Conservation (phyloP, 2,113 vertebrate species). For the Prochilodus magdalenae region DNA sequence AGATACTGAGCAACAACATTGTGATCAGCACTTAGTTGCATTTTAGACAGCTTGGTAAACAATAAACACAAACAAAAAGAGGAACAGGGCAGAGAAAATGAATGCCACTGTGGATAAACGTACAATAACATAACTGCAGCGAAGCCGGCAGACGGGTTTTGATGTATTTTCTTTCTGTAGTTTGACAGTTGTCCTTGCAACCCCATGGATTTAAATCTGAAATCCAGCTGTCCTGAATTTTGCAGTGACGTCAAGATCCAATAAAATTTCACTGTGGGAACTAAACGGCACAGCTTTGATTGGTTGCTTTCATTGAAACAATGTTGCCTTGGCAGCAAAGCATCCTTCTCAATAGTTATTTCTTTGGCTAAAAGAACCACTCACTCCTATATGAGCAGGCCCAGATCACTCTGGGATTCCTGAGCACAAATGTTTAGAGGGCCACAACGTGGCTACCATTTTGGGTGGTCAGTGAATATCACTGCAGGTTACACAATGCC, state of each 20-base stretch:
- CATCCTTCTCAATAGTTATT: slow-evolving; percentile 1
- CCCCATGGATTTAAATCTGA: not conserved
- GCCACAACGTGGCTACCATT: too few species aligned
- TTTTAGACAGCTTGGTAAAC: not conserved
- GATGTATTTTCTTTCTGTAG: not conserved
- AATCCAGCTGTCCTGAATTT: not conserved
- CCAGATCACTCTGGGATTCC: too few species aligned
- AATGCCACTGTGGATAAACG: not conserved
- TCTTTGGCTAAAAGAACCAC: not conserved
- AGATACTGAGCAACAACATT: not conserved
- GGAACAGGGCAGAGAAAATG: not conserved
- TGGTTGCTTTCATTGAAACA: not conserved
- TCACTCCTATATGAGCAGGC: not conserved
- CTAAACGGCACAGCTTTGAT: not conserved
- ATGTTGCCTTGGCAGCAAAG: not conserved
- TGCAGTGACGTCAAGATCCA: not conserved
- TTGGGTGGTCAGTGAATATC: not conserved
- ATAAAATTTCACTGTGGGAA: not conserved
- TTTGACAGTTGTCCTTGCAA: not conserved
- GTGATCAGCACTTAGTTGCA: not conserved
- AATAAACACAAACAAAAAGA: not conserved
- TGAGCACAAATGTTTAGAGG: too few species aligned
- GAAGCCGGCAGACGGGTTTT: not conserved
- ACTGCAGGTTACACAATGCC: too few species aligned
- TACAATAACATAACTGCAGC: not conserved